A percentile compares a stretch with the other conserved stretches of the same genome.
phyloP scores from a whole-genome alignment of 92 coral and sea anemone species.

The Epizoanthus stellaris region DNA sequence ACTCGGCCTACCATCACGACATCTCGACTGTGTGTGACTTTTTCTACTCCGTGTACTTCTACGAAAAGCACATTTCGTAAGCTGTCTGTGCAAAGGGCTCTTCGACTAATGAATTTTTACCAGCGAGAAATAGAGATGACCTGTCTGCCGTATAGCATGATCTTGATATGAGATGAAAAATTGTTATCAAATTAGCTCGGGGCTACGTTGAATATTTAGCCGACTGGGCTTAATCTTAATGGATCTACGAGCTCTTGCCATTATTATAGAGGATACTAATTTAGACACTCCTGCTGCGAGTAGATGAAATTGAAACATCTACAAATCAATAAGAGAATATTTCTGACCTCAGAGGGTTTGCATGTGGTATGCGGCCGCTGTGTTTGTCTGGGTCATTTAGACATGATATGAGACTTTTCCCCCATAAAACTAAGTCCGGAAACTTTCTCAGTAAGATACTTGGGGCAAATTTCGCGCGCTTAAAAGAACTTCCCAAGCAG shows the following conservation, averaged over 20 bases:
- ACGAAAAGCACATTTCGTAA: not conserved
- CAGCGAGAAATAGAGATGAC: not conserved
- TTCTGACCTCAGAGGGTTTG: constrained; percentile 37
- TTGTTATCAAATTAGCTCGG: constrained; percentile 46
- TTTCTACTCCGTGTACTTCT: not conserved
- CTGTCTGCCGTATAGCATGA: not conserved
- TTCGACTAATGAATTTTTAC: constrained; percentile 8
- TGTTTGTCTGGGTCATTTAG: not conserved
- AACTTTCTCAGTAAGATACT: too few relatives aligned
- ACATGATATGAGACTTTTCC: not conserved
- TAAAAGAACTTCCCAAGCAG: not conserved
- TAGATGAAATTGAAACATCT: constrained; percentile 46
- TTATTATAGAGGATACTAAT: constrained; percentile 32
- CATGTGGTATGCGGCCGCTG: not conserved
- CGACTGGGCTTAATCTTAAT: constrained; percentile 40
- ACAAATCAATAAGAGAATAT: constrained; percentile 32
- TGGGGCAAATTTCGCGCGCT: constrained; percentile 15
- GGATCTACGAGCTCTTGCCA: constrained; percentile 31
- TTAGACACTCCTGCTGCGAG: constrained; percentile 45
- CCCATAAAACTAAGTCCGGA: not conserved
- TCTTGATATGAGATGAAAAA: constrained; percentile 25
- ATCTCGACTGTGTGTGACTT: not conserved
- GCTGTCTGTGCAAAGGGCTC: not conserved
- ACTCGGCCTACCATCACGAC: not conserved
- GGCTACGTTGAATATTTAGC: constrained; percentile 40